Evolutionary conservation across 2,797 vertebrate species (phyloP).

Genomic region (Megalops cyprinoides): DNA sequence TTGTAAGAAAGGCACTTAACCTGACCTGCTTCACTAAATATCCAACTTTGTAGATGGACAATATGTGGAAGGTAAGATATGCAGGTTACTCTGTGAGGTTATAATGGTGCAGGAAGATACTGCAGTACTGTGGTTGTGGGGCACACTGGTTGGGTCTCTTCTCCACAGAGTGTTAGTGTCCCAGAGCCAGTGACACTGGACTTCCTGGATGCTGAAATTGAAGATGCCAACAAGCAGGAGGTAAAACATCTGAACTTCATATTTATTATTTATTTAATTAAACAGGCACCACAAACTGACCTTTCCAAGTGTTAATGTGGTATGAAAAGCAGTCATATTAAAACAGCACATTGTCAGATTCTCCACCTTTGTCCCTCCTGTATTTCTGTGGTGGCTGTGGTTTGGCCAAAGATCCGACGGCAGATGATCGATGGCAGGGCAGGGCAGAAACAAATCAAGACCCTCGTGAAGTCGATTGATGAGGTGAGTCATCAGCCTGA

Average conservation of each 20-base stretch:
- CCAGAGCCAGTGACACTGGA: constrained; percentile 93
- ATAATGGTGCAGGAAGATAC: neutral
- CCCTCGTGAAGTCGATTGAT: constrained; percentile 93
- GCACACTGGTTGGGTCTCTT: neutral
- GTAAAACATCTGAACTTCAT: constrained; percentile 62
- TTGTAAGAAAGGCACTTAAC: neutral
- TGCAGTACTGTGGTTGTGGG: too few species aligned
- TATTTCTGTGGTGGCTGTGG: constrained; percentile 3
- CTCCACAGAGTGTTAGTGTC: constrained; percentile 88
- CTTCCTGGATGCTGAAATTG: constrained; percentile 94
- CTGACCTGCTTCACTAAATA: neutral
- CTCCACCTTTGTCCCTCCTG: neutral
- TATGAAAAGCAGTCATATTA: too few species aligned
- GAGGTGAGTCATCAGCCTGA: constrained; percentile 84
- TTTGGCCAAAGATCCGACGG: constrained; percentile 82
- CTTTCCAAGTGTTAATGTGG: too few species aligned
- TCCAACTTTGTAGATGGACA: neutral
- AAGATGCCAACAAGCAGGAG: constrained; percentile 93
- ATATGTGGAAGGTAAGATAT: too few species aligned
- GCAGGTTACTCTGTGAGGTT: neutral
- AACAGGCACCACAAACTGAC: neutral
- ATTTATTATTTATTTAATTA: neutral
- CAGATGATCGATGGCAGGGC: constrained; percentile 92
- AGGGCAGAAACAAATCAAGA: constrained; percentile 88
- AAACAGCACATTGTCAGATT: too few species aligned